Evolutionary conservation across 30 jellyfish, hydroid and myxozoan species (phyloP), one percentile per base, ranked within the genome.

Genomic region (Hydractinia echinata): DNA sequence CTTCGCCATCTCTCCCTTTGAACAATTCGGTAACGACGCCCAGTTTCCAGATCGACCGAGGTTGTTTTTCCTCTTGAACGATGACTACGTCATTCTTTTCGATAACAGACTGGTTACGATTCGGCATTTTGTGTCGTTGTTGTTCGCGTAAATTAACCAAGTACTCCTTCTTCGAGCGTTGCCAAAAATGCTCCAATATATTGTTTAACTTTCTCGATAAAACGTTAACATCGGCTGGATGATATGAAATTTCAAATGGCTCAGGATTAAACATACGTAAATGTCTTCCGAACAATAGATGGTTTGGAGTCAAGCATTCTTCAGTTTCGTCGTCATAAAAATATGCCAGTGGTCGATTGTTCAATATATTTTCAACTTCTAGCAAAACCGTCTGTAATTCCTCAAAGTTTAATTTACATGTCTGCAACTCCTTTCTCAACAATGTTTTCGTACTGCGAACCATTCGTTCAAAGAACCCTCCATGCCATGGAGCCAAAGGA

Each of bases 131-230:
- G 19, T 11, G 14, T 39, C 76, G 16, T 44, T 77, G 88, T 13
- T 39, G 10, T 77, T 85, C 94, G 48, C 94, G 60, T 0, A 85
- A 51, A 67, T 67, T 67, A 11, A 72, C 76, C 13, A 79, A 76
- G 78, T 86, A 86, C 56, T 86, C 95, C 61, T 55, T 67, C 61
- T 55, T 67, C 95, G 90, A 86, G 51, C 86, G 64, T 18, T 50
- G 39, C 90, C 89, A 79, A 82, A 86, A 79, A 52, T 79, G 15
- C 18, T 58, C 69, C 15, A 58, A 11, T 58, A 30, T 30, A 30
- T 30, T n/a, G n/a, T n/a, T 30, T 30, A 30, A 30, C 44, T 30
- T 30, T 30, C 44, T 0, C 44, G 44, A 30, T 30, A 30, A 30
- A 30, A 58, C 69, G 69, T 58, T 16, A 58, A 13, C 19, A 16